Conservation (phyloP, 2,888 invertebrate genomes). For the Prionchulus punctatus region DNA sequence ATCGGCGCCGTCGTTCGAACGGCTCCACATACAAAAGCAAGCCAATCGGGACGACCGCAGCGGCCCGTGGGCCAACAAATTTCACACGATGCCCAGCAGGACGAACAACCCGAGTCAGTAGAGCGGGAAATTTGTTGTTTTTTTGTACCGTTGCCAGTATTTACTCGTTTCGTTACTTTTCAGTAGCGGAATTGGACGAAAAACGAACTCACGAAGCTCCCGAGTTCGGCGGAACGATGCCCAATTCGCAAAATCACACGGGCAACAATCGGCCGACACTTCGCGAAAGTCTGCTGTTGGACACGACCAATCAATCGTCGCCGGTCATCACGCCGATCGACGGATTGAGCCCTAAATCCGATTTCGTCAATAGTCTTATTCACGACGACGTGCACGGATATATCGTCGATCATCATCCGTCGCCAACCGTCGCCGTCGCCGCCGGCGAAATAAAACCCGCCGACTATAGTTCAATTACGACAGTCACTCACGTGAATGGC, state of each 20-base stretch:
- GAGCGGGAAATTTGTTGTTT: neutral
- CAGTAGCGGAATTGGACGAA: too few species aligned
- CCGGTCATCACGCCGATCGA: neutral
- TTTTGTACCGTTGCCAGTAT: neutral
- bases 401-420: neutral
- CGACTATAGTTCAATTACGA: neutral
- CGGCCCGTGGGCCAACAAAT: conserved; percentile 12
- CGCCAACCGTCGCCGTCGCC: neutral
- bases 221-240: neutral
- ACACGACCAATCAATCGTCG: neutral
- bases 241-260: neutral
- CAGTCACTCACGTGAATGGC: too few species aligned
- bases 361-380: too few species aligned
- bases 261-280: neutral
- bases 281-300: neutral
- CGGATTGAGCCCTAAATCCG: neutral
- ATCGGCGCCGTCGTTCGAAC: conserved; percentile 11
- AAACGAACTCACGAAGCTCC: too few species aligned
- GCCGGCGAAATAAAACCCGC: neutral
- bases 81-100: conserved; percentile 10
- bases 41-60: conserved; percentile 15
- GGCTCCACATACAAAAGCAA: conserved; percentile 19
- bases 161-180: neutral
- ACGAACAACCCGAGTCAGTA: neutral
- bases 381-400: too few species aligned